Percentiles rank a stretch among this genome's conserved stretches.
Conservation (phyloP, 1,140 invertebrate genomes). For the Tetramorium parvispinum region DNA sequence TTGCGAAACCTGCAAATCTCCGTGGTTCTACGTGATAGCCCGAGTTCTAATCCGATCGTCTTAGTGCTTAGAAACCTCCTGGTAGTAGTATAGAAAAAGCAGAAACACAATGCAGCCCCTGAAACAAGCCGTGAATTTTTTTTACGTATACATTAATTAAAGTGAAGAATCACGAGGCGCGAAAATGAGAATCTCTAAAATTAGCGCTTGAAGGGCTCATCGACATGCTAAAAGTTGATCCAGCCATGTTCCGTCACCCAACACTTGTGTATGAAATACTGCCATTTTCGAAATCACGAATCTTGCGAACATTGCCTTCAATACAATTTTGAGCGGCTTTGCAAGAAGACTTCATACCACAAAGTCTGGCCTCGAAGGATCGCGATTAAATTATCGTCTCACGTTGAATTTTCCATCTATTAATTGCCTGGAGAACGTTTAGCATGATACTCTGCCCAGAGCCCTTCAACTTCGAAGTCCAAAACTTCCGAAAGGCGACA, state of each 20-base stretch:
- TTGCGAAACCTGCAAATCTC: slow-evolving; percentile 4
- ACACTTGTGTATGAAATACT: slow-evolving; percentile 10
- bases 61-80: slow-evolving; percentile 63
- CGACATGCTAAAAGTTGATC: slow-evolving; percentile 15
- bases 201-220: slow-evolving; percentile 37
- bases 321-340: background rate
- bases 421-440: slow-evolving; percentile 14
- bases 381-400: background rate
- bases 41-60: slow-evolving; percentile 20
- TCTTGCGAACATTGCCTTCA: slow-evolving; percentile 15
- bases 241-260: background rate
- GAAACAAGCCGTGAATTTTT: slow-evolving; percentile 9
- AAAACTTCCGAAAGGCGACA: background rate
- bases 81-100: slow-evolving; percentile 39
- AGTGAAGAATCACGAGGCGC: background rate
- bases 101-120: background rate
- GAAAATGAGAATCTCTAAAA: background rate
- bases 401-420: background rate
- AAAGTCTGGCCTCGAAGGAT: slow-evolving; percentile 6
- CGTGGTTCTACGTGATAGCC: slow-evolving; percentile 35
- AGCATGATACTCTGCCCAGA: slow-evolving; percentile 23
- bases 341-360: background rate
- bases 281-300: slow-evolving; percentile 4
- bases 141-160: slow-evolving; percentile 20
- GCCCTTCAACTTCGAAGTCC: slow-evolving; percentile 31